Conservation (phyloP, 2,888 invertebrate species). For the Punctoribates punctum region DNA sequence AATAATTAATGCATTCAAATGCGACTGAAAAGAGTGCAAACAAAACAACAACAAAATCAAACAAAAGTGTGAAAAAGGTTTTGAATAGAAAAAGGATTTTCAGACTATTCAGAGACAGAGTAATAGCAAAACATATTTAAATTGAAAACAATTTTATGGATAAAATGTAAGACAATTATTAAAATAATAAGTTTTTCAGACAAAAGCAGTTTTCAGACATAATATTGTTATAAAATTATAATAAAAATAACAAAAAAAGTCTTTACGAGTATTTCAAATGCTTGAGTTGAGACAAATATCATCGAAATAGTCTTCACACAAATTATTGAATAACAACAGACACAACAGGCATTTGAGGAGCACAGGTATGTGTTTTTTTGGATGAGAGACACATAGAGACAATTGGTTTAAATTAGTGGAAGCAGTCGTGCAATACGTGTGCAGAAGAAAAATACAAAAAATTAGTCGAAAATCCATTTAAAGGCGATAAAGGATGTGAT, state of each 20-base stretch:
- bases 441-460: not conserved
- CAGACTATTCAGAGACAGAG: not conserved
- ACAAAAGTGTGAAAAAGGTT: not conserved
- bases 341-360: not conserved
- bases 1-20: not conserved
- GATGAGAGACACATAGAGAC: too few relatives aligned
- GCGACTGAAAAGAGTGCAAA: not conserved
- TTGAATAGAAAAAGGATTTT: not conserved
- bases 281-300: conserved; percentile 25
- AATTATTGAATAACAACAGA: not conserved
- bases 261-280: conserved; percentile 10
- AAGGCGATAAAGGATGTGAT: not conserved
- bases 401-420: too few relatives aligned
- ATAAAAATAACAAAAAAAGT: not conserved
- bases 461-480: not conserved
- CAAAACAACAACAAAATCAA: not conserved
- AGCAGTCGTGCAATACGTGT: conserved; percentile 11
- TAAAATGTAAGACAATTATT: too few relatives aligned
- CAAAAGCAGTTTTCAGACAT: not conserved
- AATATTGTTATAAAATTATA: not conserved
- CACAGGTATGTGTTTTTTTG: too few relatives aligned
- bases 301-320: conserved; percentile 10
- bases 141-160: not conserved
- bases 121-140: not conserved
- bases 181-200: not conserved